Evolutionary conservation across 2,113 vertebrate species (phyloP), one percentile per base, ranked within the genome.

Genomic region (Willisornis vidua): DNA sequence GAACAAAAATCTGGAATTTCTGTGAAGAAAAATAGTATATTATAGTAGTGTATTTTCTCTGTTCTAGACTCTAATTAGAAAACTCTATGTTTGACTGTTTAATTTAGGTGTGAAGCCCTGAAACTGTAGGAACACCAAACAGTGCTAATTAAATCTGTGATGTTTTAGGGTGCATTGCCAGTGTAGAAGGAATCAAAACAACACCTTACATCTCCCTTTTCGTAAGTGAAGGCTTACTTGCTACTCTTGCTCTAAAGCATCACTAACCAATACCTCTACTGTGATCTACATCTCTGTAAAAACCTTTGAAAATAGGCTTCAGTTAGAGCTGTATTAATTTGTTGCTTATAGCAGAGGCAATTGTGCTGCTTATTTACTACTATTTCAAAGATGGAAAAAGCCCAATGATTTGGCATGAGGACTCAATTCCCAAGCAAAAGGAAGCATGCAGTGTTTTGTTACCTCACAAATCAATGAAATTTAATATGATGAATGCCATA

Each of bases 401-500:
- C 77, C 78, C 20, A 72, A 33, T 20, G 59, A 31, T 77, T 92
- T 95, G 79, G 83, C 81, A 83, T 12, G 39, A 14, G 57, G 52
- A 20, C 26, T 63, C 43, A 63, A 48, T 91, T 87, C 55, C 80
- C 75, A 26, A 94, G 73, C 63, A 77, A 66, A 78, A 76, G 65
- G 59, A 49, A 92, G 77, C 71, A 26, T 9, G 35, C 16, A 59
- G 49, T 8, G 26, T 92, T 96, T 94, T 94, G 85, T 89, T 91
- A 33, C 37, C 76, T 90, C 63, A 19, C 39, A 94, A 84, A 94
- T 94, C 52, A 92, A 95, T 97, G 94, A 80, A 20, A 97, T 79
- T 78, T 49, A 68, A n/a, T 23, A 41, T 74, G 93, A 97, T 0
- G 26, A 63, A 46, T 94, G 93, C 92, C 91, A 74, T 58, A 48